phyloP scores from a whole-genome alignment of 2,113 vertebrate species.

The Sturnus vulgaris region DNA sequence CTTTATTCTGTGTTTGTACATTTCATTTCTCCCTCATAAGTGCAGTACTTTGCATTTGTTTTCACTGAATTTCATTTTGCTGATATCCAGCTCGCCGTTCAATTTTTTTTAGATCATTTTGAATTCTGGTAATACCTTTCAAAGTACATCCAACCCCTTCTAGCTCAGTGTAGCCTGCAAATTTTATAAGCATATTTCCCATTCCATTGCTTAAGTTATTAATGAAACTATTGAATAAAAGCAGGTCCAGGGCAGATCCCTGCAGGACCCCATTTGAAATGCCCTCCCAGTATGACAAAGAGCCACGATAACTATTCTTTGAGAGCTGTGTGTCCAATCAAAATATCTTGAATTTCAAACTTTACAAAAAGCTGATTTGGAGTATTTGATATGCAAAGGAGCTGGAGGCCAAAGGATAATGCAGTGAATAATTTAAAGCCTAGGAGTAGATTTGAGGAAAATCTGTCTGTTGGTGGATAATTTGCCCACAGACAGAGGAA shows the following conservation, averaged over 20 bases:
- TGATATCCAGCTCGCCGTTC: background rate
- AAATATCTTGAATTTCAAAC: conserved; percentile 40
- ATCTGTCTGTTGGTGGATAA: background rate
- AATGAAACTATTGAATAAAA: conserved; percentile 33
- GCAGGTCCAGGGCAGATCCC: conserved; percentile 7
- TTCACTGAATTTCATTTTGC: conserved; percentile 4
- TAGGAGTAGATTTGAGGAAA: conserved; percentile 9
- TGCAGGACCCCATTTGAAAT: conserved; percentile 23
- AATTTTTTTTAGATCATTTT: background rate
- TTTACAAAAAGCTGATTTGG: conserved; percentile 23
- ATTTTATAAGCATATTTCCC: conserved; percentile 32
- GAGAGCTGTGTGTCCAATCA: background rate
- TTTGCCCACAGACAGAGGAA: conserved; percentile 17
- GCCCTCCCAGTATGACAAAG: background rate
- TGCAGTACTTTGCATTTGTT: conserved; percentile 5
- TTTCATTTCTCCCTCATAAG: background rate
- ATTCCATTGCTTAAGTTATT: conserved; percentile 30
- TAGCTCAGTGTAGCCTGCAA: background rate
- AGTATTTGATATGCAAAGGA: conserved; percentile 45
- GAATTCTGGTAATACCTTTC: conserved; percentile 16
- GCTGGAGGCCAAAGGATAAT: conserved; percentile 33
- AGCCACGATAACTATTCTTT: background rate
- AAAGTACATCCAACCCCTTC: background rate
- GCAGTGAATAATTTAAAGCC: conserved; percentile 41
- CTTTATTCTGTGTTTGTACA: background rate